These are phyloP conservation scores for Arctopsyche grandis DNA, from an alignment of 1,140 invertebrate species.

Conservation along the genomic window DNA sequence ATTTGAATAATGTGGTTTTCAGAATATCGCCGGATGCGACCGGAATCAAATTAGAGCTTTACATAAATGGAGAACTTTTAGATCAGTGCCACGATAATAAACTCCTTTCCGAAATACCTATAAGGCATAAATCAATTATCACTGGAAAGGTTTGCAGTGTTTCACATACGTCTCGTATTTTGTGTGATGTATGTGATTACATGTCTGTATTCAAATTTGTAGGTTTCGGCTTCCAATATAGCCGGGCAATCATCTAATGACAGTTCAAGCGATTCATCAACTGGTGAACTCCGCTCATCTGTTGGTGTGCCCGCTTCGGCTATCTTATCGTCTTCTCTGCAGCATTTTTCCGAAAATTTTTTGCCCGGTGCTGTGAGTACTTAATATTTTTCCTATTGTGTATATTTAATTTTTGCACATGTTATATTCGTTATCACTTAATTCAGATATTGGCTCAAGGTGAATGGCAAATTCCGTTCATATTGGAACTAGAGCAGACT, in stretches of 20 bases:
- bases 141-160: slow-evolving; percentile 76
- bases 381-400: slow-evolving; percentile 14
- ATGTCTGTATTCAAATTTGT: slow-evolving; percentile 17
- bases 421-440: slow-evolving; percentile 19
- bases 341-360: slow-evolving; percentile 86
- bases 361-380: slow-evolving; percentile 90
- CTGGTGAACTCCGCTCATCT: too few relatives aligned
- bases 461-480: slow-evolving; percentile 84
- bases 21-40: slow-evolving; percentile 75
- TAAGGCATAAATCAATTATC: slow-evolving; percentile 93
- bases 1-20: slow-evolving; percentile 47
- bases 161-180: background rate
- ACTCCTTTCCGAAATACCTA: slow-evolving; percentile 85
- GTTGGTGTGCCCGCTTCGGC: too few relatives aligned
- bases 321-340: slow-evolving; percentile 89
- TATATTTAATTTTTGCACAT: background rate
- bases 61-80: slow-evolving; percentile 87
- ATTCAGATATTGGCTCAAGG: slow-evolving; percentile 74
- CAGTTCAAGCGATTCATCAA: slow-evolving; percentile 87
- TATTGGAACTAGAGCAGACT: slow-evolving; percentile 90
- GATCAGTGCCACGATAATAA: slow-evolving; percentile 90
- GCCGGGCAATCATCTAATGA: slow-evolving; percentile 68
- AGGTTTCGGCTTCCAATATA: slow-evolving; percentile 46
- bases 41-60: slow-evolving; percentile 87
- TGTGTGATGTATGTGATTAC: background rate